Evolutionary conservation across 2,888 invertebrate species (phyloP), one percentile per base, ranked within the genome.

Genomic region (Dryadula phaetusa): DNA sequence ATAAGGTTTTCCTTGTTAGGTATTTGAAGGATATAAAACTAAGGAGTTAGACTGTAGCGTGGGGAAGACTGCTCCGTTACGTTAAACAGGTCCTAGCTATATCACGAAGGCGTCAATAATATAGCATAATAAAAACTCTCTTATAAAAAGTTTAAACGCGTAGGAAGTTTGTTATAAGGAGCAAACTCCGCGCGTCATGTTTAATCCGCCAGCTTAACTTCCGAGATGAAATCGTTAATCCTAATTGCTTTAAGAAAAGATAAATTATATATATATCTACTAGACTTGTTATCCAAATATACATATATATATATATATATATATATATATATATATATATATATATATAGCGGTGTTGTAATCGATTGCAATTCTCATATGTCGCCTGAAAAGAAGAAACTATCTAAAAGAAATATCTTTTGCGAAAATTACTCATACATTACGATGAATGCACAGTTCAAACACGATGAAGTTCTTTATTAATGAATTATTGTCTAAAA

Each of bases 181-280:
- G 52, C 56, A 40, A 40, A 14, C 40, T 40, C 25, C n/a, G 53
- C 34, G 34, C 34, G 34, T 56, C 40, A 40, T 40, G 20, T 10
- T n/a, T 40, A 40, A 56, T 56, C 40, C 22, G 56, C n/a, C 25
- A 40, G 56, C 40, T 52, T 52, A 32, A 32, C 28, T 56, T 56
- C 10, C 22, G 53, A 22, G 54, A 54, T 54, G 37, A 37, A 54
- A 54, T 40, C 14, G 20, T 37, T 54, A 22, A 54, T 37, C 37
- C 8, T 6, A 34, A 53, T 53, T 49, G 49, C 49, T 49, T 25
- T 25, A n/a, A 49, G 49, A 8, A 28, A n/a, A 47, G 28, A n/a
- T 7, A 28, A n/a, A 49, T 2, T 46, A 2, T n/a, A 20, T 49
- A 25, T 22, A 46, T 8, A 44, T 2, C 6, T 18, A 18, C 10